phyloP scores from a whole-genome alignment of 2,113 vertebrate species.

The Nycticorax nycticorax region DNA sequence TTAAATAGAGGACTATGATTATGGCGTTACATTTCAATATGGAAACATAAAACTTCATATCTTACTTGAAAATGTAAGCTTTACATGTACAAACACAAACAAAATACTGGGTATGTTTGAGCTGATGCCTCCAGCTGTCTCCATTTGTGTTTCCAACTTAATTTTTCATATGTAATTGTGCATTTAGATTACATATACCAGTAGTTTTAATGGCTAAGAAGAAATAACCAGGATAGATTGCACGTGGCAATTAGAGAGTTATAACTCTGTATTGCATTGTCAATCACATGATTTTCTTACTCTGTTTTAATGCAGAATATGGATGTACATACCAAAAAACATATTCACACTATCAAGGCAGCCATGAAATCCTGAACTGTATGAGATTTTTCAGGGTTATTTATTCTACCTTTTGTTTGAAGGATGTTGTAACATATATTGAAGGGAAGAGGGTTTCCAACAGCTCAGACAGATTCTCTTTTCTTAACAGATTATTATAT shows the following conservation, averaged over 20 bases:
- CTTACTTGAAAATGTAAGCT: not conserved
- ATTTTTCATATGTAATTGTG: not conserved
- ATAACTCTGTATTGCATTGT: not conserved
- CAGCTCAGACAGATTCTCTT: not conserved
- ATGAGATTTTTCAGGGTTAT: not conserved
- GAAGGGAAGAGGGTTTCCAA: not conserved
- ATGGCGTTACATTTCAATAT: not conserved
- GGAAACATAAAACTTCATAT: not conserved
- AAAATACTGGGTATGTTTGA: not conserved
- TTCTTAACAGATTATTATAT: not conserved
- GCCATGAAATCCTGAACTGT: not conserved
- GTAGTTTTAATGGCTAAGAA: not conserved
- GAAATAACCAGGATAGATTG: not conserved
- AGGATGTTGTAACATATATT: not conserved
- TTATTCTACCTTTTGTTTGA: not conserved
- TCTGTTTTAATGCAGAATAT: not conserved
- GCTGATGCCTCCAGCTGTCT: not conserved
- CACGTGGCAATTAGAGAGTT: not conserved
- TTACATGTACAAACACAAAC: not conserved
- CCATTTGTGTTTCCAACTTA: not conserved
- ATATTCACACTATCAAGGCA: not conserved
- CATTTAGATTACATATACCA: not conserved
- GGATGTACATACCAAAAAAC: not conserved
- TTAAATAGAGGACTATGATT: not conserved
- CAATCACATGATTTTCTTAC: not conserved